Evolutionary conservation across 2,888 invertebrate genomes (phyloP).

Genomic region (Chloroclystis v-ata): DNA sequence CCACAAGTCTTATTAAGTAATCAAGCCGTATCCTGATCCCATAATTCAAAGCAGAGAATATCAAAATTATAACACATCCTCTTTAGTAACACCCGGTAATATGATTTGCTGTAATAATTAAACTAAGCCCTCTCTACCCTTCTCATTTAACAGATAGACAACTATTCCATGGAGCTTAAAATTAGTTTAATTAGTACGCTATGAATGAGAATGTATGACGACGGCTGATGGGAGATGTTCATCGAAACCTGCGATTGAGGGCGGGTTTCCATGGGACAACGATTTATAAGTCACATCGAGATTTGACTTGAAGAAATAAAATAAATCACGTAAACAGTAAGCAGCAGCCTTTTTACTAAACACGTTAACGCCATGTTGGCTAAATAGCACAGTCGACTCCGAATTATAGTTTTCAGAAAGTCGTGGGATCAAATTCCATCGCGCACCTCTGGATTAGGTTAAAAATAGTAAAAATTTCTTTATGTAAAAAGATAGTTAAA

Average conservation of each 20-base stretch:
- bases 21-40: background rate
- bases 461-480: no score
- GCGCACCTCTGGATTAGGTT: no score
- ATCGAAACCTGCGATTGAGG: constrained; percentile 48
- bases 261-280: constrained; percentile 4
- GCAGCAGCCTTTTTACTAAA: no score
- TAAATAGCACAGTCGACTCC: no score
- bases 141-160: constrained; percentile 33
- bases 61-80: constrained; percentile 26
- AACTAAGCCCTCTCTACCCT: constrained; percentile 32
- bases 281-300: background rate
- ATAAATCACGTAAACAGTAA: no score
- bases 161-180: constrained; percentile 39
- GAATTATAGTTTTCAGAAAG: no score
- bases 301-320: no score
- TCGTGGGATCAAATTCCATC: no score
- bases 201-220: constrained; percentile 28
- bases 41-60: constrained; percentile 30
- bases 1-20: no score
- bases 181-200: constrained; percentile 53
- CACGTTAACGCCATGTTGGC: no score
- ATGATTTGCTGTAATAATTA: constrained; percentile 37
- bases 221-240: constrained; percentile 14
- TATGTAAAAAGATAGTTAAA: no score
- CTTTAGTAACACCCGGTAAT: constrained; percentile 35